Percentiles rank a stretch among this genome's conserved stretches.
These are phyloP conservation scores for Clarias macrocephalus DNA, from an alignment of 2,113 vertebrate species.

Conservation along the genomic window DNA sequence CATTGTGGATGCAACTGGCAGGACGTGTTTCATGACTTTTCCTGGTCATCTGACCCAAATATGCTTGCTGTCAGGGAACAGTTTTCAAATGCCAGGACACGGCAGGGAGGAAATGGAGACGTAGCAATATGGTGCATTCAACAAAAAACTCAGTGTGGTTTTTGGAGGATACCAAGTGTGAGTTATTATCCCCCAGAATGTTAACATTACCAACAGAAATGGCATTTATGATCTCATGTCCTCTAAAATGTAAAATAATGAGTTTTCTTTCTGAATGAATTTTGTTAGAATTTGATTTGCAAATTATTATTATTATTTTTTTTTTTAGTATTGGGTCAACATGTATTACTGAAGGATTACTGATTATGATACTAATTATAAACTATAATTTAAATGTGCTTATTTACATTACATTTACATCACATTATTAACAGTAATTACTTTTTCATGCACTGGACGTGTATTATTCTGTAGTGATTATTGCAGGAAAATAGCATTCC, in stretches of 20 bases:
- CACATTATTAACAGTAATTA: background rate
- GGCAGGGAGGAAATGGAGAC: conserved; percentile 24
- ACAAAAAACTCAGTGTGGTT: conserved; percentile 10
- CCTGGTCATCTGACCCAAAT: conserved; percentile 9
- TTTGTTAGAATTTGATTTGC: background rate
- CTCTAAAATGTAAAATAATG: conserved; percentile 15
- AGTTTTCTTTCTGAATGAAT: conserved; percentile 11
- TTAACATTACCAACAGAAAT: conserved; percentile 16
- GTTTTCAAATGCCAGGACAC: conserved; percentile 5
- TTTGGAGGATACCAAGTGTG: conserved; percentile 20
- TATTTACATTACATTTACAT: no score
- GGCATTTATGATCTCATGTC: conserved; percentile 1
- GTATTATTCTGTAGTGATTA: background rate
- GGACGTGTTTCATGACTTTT: background rate
- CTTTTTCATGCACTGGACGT: background rate
- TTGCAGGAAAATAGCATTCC: background rate
- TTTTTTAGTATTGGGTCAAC: background rate
- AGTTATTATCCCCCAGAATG: conserved; percentile 5
- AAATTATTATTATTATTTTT: background rate
- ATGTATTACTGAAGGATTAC: background rate
- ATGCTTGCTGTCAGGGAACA: conserved; percentile 18
- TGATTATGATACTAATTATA: background rate
- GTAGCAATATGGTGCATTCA: background rate
- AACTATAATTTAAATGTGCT: background rate
- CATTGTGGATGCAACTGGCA: conserved; percentile 11